These are phyloP conservation scores for Coturnix japonica DNA, from an alignment of 2,113 vertebrate species.

Conservation along the genomic window DNA sequence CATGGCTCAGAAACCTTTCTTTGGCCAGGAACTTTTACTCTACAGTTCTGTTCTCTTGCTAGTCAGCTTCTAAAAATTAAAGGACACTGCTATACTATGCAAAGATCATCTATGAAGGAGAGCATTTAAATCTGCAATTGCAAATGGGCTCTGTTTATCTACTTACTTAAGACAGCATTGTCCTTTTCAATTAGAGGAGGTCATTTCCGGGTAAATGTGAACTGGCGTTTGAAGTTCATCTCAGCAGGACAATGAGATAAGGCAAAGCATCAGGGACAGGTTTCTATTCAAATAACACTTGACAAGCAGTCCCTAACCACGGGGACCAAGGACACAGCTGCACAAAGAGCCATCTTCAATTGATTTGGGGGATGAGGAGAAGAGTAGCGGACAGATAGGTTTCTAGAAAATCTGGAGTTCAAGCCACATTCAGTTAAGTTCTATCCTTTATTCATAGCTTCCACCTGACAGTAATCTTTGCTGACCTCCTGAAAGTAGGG, in stretches of 20 bases:
- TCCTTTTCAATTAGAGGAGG: constrained; percentile 52
- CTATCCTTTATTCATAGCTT: constrained; percentile 6
- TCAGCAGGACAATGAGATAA: constrained; percentile 52
- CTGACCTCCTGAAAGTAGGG: background rate
- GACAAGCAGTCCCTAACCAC: constrained; percentile 47
- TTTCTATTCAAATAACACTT: constrained; percentile 51
- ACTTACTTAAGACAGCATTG: constrained; percentile 44
- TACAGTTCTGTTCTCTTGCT: background rate
- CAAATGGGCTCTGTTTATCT: constrained; percentile 46
- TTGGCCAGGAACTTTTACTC: constrained; percentile 15
- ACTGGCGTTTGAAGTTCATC: constrained; percentile 59
- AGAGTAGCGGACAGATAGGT: background rate
- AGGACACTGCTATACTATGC: background rate
- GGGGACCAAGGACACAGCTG: background rate
- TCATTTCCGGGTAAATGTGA: constrained; percentile 39
- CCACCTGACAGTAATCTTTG: background rate
- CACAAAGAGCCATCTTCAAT: constrained; percentile 31
- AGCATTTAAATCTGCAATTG: constrained; percentile 41
- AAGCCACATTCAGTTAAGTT: constrained; percentile 2
- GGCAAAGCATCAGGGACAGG: constrained; percentile 45
- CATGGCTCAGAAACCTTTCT: background rate
- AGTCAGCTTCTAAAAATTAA: constrained; percentile 29
- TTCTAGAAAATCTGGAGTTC: constrained; percentile 28
- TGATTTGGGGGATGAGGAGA: background rate
- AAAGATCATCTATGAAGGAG: constrained; percentile 9